Percentiles rank a stretch among this genome's conserved stretches.
Conservation (phyloP, 2,888 invertebrate species). For the Plebejus argus region DNA sequence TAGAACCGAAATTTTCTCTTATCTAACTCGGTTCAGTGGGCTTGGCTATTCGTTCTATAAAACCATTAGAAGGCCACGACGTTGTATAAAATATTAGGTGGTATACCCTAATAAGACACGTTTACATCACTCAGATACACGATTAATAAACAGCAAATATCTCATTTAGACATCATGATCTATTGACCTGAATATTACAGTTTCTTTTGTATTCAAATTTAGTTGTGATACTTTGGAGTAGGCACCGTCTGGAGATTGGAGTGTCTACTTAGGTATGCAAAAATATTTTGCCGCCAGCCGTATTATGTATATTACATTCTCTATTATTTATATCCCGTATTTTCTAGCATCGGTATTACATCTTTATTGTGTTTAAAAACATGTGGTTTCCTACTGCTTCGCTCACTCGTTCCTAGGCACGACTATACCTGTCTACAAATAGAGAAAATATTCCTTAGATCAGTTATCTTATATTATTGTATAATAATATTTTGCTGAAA, state of each 20-base stretch:
- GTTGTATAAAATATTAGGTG: no score
- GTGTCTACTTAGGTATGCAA: conserved; percentile 12
- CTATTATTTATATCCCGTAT: background rate
- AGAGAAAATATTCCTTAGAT: no score
- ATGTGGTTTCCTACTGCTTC: background rate
- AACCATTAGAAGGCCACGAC: no score
- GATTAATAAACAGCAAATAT: background rate
- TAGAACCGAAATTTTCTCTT: background rate
- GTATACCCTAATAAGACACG: no score
- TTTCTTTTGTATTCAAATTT: conserved; percentile 13
- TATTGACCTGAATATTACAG: background rate
- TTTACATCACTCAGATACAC: no score
- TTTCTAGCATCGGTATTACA: background rate
- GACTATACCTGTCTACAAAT: background rate
- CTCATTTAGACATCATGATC: background rate
- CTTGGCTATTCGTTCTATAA: background rate
- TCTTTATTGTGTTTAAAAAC: background rate
- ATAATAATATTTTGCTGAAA: background rate
- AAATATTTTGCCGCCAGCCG: conserved; percentile 13
- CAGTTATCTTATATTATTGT: no score
- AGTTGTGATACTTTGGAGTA: background rate
- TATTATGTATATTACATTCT: conserved; percentile 18
- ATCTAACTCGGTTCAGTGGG: background rate
- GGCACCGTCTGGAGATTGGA: background rate
- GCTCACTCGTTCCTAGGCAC: background rate